These are phyloP conservation scores for Gila orcuttii DNA, from an alignment of 2,113 vertebrate genomes.

Conservation along the genomic window DNA sequence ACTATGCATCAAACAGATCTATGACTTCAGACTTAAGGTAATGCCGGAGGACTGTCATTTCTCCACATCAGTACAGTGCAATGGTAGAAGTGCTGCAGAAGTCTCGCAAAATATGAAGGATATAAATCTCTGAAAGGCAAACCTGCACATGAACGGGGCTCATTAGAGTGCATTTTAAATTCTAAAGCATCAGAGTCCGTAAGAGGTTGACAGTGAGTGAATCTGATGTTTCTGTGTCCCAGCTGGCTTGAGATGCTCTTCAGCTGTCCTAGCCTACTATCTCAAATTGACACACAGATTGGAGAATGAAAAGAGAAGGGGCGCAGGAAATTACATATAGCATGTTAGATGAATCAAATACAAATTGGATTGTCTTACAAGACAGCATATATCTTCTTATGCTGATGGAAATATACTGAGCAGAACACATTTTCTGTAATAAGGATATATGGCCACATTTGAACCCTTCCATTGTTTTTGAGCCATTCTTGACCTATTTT, in stretches of 20 bases:
- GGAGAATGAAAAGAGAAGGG: slow-evolving; percentile 30
- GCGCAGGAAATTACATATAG: slow-evolving; percentile 14
- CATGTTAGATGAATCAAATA: slow-evolving; percentile 16
- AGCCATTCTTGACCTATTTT: background rate
- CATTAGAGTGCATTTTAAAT: slow-evolving; percentile 51
- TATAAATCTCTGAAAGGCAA: slow-evolving; percentile 43
- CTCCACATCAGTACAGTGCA: background rate
- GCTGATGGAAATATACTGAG: background rate
- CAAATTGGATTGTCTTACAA: background rate
- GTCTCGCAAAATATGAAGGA: slow-evolving; percentile 12
- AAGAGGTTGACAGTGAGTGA: slow-evolving; percentile 47
- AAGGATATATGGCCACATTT: background rate
- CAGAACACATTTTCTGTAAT: background rate
- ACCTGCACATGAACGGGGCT: slow-evolving; percentile 34
- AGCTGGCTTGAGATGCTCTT: slow-evolving; percentile 42
- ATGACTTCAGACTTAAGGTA: slow-evolving; percentile 26
- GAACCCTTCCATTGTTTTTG: background rate
- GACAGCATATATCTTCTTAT: background rate
- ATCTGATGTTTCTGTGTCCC: slow-evolving; percentile 46
- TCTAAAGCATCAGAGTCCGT: slow-evolving; percentile 30
- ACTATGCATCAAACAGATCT: slow-evolving; percentile 38
- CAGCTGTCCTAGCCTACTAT: slow-evolving; percentile 25
- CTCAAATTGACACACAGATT: slow-evolving; percentile 28
- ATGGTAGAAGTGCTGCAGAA: background rate
- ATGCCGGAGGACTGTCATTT: slow-evolving; percentile 35